These are phyloP conservation scores for Iguana delicatissima DNA, from an alignment of 2,797 vertebrate species.

Conservation along the genomic window DNA sequence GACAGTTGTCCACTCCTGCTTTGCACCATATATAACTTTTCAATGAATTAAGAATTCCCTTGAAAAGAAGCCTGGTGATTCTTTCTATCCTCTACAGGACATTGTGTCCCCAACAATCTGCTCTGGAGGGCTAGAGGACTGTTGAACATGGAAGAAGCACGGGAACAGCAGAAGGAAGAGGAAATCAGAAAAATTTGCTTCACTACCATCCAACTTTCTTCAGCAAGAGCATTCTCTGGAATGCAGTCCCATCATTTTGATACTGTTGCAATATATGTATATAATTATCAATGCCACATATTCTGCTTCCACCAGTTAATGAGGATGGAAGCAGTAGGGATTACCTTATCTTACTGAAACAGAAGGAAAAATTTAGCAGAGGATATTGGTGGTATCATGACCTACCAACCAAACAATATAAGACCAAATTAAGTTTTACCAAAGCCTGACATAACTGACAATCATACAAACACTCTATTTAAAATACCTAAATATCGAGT, in stretches of 20 bases:
- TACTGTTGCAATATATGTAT: not conserved
- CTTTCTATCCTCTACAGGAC: not conserved
- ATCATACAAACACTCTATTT: not conserved
- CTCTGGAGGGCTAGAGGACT: not conserved
- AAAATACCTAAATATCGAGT: not conserved
- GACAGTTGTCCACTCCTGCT: not conserved
- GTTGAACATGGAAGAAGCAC: not conserved
- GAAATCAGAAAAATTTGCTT: no score
- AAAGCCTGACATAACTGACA: not conserved
- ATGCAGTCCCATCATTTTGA: not conserved
- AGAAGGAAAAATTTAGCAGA: conserved; percentile 4
- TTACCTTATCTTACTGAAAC: conserved; percentile 55
- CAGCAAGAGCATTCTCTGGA: not conserved
- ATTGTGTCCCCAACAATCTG: not conserved
- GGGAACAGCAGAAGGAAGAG: not conserved
- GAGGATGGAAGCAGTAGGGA: not conserved
- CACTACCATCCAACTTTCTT: not conserved
- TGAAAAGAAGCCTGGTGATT: not conserved
- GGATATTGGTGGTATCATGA: not conserved
- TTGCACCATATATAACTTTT: not conserved
- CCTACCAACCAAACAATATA: rapidly evolving
- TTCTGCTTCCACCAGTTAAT: not conserved
- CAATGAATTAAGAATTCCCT: not conserved
- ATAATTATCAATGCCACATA: not conserved
- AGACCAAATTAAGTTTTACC: not conserved